Base-by-base conservation (phyloP, 2,888 invertebrate genomes). In the Cryptophagus acutangulus region DNA sequence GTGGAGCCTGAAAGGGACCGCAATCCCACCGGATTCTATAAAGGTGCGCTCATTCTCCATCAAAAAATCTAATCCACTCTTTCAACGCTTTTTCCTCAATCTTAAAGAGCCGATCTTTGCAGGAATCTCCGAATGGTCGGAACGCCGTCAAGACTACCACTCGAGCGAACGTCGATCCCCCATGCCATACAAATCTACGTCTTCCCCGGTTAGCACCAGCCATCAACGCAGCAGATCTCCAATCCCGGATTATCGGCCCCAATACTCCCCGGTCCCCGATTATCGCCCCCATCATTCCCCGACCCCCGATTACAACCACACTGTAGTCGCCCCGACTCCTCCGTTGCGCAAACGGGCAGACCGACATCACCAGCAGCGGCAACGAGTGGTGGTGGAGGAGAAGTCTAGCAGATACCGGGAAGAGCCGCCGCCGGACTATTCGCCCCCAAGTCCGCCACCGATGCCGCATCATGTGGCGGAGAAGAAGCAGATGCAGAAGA, bases 91-190 rank as follows among this genome's bases (percentile, higher is more conserved):
- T 20, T 8, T 8, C 6, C 9, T 13, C 10, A 26, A 10, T 6
- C 4, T 5, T 18, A 26, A 8, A 20, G 20, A 20, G 20, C 6
- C 6, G 20, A 8, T 20, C 20, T 20, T 53, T 57, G 25, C 45
- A 64, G 87, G 87, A 14, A 81, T 87, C 39, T 82, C 81, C 37
- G 87, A 88, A 57, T 87, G 88, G 87, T 81, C 81, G 1, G 84
- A 84, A 59, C 74, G 84, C 13, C 53, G 59, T 3, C 61, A 59
- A 42, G 56, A 61, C 28, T n/a, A n/a, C n/a, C 49, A 56, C 12
- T 51, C 45, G 33, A 53, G 40, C 41, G 46, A 6, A 28, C 38
- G 33, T 35, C 36, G 15, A 13, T 39, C 40, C 14, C 46, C 45
- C 33, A 37, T 33, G n/a, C 33, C 29, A 16, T 38, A 41, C 15